Base-by-base conservation (phyloP, 2,888 invertebrate genomes). In the Synergus itoensis region DNA sequence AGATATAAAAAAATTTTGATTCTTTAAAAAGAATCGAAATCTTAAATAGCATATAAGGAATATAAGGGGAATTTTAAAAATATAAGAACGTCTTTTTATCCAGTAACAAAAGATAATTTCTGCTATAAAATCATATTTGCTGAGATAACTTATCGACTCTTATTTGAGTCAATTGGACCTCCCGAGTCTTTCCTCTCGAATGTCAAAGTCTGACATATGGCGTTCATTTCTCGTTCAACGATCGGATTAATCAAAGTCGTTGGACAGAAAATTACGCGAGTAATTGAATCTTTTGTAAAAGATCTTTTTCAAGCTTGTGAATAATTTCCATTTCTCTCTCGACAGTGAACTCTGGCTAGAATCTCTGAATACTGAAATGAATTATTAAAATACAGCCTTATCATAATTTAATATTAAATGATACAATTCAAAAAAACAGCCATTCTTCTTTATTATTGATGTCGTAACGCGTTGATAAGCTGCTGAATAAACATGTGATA, bases 401-500 rank as follows among this genome's bases (percentile, higher is more conserved):
- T 36, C 5, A 36, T 36, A 5, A 5, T 5, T 36, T 36, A 36
- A 36, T 36, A 36, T 5, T 5, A 36, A 4, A 36, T 36, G 36
- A 36, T 36, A 4, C 36, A 28, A 28, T 36, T 36, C 5, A 36
- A 36, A 36, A 36, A 36, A 36, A 36, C 36, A 36, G 5, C 36
- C 36, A 36, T 36, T 36, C 36, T 36, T 36, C 36, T 36, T 36
- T 36, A 36, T 36, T 36, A 36, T 36, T 36, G 36, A 9, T 45
- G 36, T 69, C 48, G 69, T n/a, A 48, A 69, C 8, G 48, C 48
- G 16, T 7, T 69, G 36, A 69, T 48, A 69, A 69, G 48, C 28
- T 9, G 16, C 69, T 69, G 69, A 69, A 69, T 48, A 48, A 69
- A 69, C 69, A 69, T 69, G 48, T 36, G 43, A 69, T 48, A 69